phyloP scores from a whole-genome alignment of 2,888 invertebrate genomes.

The Phytoseiulus persimilis region DNA sequence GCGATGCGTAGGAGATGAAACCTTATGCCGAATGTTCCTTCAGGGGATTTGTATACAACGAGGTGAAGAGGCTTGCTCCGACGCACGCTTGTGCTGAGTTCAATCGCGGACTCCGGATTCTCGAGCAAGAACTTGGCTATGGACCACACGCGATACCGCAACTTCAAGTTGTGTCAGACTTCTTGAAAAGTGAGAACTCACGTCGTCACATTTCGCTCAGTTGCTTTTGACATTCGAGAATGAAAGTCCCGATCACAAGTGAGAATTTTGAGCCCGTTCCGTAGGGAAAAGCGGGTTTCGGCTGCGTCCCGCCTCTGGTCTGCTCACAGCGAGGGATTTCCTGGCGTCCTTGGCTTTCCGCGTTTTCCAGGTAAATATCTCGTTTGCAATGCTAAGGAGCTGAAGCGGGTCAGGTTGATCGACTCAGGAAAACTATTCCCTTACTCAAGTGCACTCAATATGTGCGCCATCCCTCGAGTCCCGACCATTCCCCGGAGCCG shows the following conservation, averaged over 20 bases:
- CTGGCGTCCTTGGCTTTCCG: slow-evolving; percentile 93
- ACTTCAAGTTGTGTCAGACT: slow-evolving; percentile 88
- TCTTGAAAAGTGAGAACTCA: slow-evolving; percentile 70
- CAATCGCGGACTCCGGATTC: slow-evolving; percentile 72
- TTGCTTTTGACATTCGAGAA: neutral
- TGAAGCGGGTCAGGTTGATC: no score
- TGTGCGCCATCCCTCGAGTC: slow-evolving; percentile 84
- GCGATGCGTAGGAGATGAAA: neutral
- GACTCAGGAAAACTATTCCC: no score
- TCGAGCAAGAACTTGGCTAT: slow-evolving; percentile 93
- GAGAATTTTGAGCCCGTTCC: slow-evolving; percentile 58
- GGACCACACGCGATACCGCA: slow-evolving; percentile 91
- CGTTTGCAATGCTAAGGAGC: no score
- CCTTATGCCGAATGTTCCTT: slow-evolving; percentile 10
- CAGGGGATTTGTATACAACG: slow-evolving; percentile 79
- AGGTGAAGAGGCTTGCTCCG: slow-evolving; percentile 72
- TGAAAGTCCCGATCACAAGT: slow-evolving; percentile 60
- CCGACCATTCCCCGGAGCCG: slow-evolving; percentile 96
- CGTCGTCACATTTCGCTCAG: neutral
- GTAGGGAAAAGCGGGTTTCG: slow-evolving; percentile 92
- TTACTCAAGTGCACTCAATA: slow-evolving; percentile 79
- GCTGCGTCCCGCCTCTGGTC: slow-evolving; percentile 88
- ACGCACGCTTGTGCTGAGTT: slow-evolving; percentile 81
- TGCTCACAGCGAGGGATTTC: slow-evolving; percentile 95
- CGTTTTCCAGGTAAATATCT: slow-evolving; percentile 66